Conservation (phyloP, 2,888 invertebrate species). For the Pollenia amentaria region DNA sequence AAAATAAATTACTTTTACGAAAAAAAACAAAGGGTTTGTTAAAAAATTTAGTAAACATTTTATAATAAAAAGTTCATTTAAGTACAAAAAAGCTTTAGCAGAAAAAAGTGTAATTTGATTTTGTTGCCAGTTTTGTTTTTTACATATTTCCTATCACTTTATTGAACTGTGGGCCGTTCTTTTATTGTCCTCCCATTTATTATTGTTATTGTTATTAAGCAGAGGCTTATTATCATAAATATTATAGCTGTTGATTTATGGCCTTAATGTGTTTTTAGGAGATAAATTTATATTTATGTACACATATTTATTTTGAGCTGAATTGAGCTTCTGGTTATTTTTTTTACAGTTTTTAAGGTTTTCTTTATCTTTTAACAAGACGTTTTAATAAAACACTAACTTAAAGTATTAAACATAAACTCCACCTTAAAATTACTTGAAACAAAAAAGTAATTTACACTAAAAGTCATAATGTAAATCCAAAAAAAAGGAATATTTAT, state of each 20-base stretch:
- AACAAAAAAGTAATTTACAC: slow-evolving; percentile 2
- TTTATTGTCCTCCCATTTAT: background rate
- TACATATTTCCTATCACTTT: background rate
- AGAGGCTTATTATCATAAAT: slow-evolving; percentile 15
- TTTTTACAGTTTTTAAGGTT: background rate
- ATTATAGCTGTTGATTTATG: slow-evolving; percentile 38
- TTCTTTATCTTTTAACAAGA: background rate
- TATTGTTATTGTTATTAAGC: slow-evolving; percentile 27
- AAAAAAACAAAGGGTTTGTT: no score
- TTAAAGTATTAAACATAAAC: background rate
- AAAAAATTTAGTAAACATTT: no score
- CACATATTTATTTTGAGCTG: background rate
- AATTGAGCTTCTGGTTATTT: slow-evolving; percentile 7
- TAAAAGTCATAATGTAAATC: slow-evolving; percentile 2
- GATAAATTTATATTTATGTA: slow-evolving; percentile 25
- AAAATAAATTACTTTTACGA: no score
- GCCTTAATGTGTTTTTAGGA: slow-evolving; percentile 11
- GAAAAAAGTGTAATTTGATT: background rate
- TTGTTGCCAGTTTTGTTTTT: background rate
- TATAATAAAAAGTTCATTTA: no score
- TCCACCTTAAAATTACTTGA: no score
- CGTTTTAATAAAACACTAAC: slow-evolving; percentile 17
- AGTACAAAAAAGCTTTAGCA: background rate
- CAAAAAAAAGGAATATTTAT: background rate
- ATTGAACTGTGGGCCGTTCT: background rate